These are phyloP conservation scores for Epizoanthus ramosus DNA, from an alignment of 92 coral and sea anemone species.

Conservation along the genomic window DNA sequence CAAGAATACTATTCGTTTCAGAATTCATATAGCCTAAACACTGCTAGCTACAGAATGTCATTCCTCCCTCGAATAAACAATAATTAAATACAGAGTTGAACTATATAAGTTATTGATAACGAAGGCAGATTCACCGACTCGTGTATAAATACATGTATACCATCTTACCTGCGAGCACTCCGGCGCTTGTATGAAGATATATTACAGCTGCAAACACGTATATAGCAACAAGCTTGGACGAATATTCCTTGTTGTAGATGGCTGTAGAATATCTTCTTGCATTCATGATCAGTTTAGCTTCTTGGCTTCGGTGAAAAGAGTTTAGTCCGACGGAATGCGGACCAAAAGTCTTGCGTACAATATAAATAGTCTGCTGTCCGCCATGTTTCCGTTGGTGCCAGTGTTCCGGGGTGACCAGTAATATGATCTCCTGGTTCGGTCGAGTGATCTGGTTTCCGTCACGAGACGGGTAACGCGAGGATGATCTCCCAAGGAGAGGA, in stretches of 20 bases:
- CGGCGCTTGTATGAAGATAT: background rate
- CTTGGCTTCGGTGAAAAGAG: background rate
- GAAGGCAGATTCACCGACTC: background rate
- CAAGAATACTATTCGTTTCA: background rate
- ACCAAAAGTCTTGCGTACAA: background rate
- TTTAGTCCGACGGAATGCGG: constrained; percentile 19
- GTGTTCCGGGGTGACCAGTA: background rate
- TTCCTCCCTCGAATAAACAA: background rate
- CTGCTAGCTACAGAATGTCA: background rate
- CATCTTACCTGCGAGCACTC: background rate
- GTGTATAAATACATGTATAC: background rate
- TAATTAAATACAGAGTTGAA: background rate
- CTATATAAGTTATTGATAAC: background rate
- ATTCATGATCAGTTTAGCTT: background rate
- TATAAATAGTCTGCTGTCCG: constrained; percentile 6
- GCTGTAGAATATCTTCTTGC: background rate
- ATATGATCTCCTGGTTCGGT: background rate
- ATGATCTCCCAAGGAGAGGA: background rate
- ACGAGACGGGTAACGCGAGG: background rate
- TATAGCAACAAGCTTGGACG: background rate
- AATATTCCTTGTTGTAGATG: background rate
- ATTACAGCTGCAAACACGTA: no score
- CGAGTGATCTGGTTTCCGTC: background rate
- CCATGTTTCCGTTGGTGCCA: constrained; percentile 12
- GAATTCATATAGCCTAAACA: background rate